These are phyloP conservation scores for Setipinna tenuifilis DNA, from an alignment of 2,797 vertebrate genomes.

Conservation along the genomic window DNA sequence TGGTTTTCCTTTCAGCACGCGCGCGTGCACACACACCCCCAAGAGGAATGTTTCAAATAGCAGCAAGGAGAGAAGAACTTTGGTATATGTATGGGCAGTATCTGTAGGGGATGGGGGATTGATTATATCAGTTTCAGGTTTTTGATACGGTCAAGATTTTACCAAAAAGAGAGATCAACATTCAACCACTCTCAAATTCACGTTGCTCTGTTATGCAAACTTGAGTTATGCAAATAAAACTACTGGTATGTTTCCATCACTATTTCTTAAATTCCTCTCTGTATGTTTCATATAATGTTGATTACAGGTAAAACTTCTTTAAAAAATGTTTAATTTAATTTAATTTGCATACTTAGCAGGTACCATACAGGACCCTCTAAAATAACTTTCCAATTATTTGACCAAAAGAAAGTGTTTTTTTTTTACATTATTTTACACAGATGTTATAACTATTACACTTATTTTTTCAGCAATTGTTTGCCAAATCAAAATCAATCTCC, in stretches of 20 bases:
- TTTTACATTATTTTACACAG: no score
- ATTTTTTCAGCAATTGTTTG: no score
- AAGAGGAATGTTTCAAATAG: constrained; percentile 58
- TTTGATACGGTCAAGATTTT: constrained; percentile 92
- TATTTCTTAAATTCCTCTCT: neutral
- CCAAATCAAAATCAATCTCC: no score
- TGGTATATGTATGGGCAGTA: constrained; percentile 60
- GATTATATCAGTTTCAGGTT: constrained; percentile 80
- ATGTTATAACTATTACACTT: no score
- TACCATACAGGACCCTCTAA: no score
- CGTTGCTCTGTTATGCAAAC: neutral
- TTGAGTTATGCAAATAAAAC: neutral
- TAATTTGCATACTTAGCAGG: no score
- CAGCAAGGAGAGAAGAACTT: constrained; percentile 56
- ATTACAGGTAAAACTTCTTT: neutral
- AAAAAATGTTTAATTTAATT: neutral
- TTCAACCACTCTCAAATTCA: neutral
- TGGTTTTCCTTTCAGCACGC: constrained; percentile 66
- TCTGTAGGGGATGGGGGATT: constrained; percentile 58
- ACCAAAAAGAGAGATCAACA: constrained; percentile 66
- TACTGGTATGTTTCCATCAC: neutral
- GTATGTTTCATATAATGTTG: neutral
- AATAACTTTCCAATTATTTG: no score
- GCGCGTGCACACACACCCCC: constrained; percentile 33
- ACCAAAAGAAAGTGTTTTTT: no score